phyloP scores from a whole-genome alignment of 2,888 invertebrate genomes.

The Podotricha telesiphe region DNA sequence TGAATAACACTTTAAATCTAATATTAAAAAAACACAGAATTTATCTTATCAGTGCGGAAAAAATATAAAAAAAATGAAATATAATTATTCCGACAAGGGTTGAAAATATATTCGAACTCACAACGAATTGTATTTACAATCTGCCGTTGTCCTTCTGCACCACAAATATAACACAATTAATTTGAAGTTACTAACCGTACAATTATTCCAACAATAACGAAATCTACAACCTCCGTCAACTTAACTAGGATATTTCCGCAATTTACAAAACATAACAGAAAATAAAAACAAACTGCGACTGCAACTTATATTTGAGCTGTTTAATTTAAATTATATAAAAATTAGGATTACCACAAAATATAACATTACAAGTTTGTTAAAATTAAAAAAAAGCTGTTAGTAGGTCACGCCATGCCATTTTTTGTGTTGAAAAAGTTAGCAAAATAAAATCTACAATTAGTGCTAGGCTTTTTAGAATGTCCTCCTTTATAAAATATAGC shows the following conservation, averaged over 20 bases:
- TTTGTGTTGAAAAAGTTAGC: not conserved
- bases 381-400: conserved; percentile 8
- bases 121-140: too few relatives aligned
- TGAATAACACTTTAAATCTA: too few relatives aligned
- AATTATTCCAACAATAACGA: not conserved
- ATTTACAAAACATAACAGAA: not conserved
- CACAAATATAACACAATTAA: too few relatives aligned
- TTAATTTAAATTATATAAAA: conserved; percentile 14
- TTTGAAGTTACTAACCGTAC: too few relatives aligned
- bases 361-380: not conserved
- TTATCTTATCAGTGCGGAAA: too few relatives aligned
- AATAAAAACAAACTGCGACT: not conserved
- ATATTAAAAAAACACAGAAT: too few relatives aligned
- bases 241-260: not conserved
- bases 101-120: too few relatives aligned
- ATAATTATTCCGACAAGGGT: too few relatives aligned
- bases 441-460: conserved; percentile 18
- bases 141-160: too few relatives aligned
- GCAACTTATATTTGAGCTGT: not conserved
- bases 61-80: too few relatives aligned
- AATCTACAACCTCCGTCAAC: not conserved
- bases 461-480: not conserved
- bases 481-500: not conserved
- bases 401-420: conserved; percentile 9
- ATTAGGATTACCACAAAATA: not conserved